Evolutionary conservation across 1,140 invertebrate genomes (phyloP), one percentile per base, ranked within the genome.

Genomic region (Patella vulgata): DNA sequence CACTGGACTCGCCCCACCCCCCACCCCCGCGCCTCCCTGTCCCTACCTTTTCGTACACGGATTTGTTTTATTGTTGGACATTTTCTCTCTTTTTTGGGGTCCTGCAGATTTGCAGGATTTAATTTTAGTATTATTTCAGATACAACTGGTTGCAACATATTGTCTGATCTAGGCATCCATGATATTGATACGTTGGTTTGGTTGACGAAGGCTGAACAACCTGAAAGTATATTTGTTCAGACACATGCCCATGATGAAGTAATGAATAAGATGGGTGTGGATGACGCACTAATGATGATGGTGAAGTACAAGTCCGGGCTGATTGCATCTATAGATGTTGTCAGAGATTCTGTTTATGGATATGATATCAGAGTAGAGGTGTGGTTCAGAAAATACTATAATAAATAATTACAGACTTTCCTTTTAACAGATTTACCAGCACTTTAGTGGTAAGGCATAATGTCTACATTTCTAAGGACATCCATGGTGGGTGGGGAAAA

Each of bases 361-460:
- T 75, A 75, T 40, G 73, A 75, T 39, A 69, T 71, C 39, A 62
- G 73, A 33, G 19, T 75, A n/a, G 73, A 75, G 63, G 70, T 75
- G 54, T 43, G 61, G 19, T 30, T 30, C 11, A 19, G 25, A 3
- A 31, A 23, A 3, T 12, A 31, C n/a, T n/a, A n/a, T n/a, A n/a
- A n/a, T n/a, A n/a, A n/a, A n/a, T n/a, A n/a, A n/a, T n/a, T 40
- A 2, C 17, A 43, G 4, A 2, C 9, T 43, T 43, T 43, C 9
- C 42, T 43, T n/a, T 11, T n/a, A 9, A n/a, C n/a, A 11, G 9
- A 9, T 43, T n/a, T n/a, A n/a, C n/a, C n/a, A n/a, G n/a, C n/a
- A n/a, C n/a, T n/a, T n/a, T n/a, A n/a, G n/a, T n/a, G n/a, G n/a
- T n/a, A n/a, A n/a, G n/a, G n/a, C n/a, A n/a, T n/a, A n/a, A n/a